These are phyloP conservation scores for Pherbina coryleti DNA, from an alignment of 2,888 invertebrate species.

Conservation along the genomic window DNA sequence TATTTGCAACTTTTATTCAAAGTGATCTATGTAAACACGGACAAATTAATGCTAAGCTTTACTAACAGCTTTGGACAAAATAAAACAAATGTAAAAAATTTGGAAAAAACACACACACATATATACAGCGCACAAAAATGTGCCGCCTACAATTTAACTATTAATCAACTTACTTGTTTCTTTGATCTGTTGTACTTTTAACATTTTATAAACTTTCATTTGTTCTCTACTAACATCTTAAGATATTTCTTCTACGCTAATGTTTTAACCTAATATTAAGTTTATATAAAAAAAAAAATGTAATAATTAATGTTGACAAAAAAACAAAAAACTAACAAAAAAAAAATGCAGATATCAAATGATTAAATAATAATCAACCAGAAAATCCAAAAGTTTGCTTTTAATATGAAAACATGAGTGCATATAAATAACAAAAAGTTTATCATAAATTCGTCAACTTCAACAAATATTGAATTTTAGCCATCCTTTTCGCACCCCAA, in stretches of 20 bases:
- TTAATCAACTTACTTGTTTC: slow-evolving; percentile 32
- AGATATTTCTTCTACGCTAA: neutral
- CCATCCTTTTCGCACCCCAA: too few relatives aligned
- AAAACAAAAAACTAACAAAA: neutral
- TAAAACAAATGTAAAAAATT: neutral
- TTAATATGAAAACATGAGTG: neutral
- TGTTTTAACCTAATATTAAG: neutral
- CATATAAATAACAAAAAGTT: too few relatives aligned
- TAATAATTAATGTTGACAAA: neutral
- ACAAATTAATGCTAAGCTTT: neutral
- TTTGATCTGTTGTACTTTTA: neutral
- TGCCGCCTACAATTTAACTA: neutral
- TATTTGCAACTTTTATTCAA: neutral
- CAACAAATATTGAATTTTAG: too few relatives aligned
- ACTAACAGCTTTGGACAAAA: slow-evolving; percentile 18
- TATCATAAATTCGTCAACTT: too few relatives aligned
- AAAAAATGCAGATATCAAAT: neutral
- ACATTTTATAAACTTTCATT: neutral
- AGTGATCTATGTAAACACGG: neutral
- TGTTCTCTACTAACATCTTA: slow-evolving; percentile 9
- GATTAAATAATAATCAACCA: slow-evolving; percentile 15
- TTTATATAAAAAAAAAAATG: neutral
- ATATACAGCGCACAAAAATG: neutral
- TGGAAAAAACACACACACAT: neutral
- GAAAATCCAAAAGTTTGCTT: neutral